Percentiles rank a stretch among this genome's conserved stretches.
Conservation (phyloP, 1,140 invertebrate species). For the Megalopta genalis region DNA sequence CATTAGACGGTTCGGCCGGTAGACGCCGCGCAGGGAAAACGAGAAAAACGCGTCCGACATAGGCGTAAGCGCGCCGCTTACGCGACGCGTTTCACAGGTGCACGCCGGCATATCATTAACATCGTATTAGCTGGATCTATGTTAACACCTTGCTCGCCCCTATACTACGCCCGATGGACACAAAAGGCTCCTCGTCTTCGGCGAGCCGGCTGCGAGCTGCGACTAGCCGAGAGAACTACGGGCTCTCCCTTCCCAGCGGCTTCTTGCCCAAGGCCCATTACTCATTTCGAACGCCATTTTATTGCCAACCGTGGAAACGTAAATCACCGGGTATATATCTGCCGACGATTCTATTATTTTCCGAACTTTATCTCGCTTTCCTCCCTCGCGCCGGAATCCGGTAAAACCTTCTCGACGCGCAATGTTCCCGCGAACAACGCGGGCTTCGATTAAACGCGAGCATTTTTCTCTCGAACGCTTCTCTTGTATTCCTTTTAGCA, state of each 20-base stretch:
- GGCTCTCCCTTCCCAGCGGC: neutral
- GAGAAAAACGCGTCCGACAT: neutral
- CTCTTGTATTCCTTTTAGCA: too few species aligned
- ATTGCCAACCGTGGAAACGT: slow-evolving; percentile 21
- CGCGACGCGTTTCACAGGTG: slow-evolving; percentile 5
- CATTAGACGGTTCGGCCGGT: neutral
- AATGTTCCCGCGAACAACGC: too few species aligned
- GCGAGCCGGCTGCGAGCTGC: too few species aligned
- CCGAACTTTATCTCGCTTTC: neutral
- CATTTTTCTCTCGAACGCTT: too few species aligned
- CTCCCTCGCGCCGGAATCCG: neutral
- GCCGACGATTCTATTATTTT: slow-evolving; percentile 5
- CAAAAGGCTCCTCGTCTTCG: neutral
- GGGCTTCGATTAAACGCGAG: too few species aligned
- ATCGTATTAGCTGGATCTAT: slow-evolving; percentile 5
- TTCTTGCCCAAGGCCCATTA: slow-evolving; percentile 3
- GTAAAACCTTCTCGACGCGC: neutral
- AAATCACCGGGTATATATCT: slow-evolving; percentile 4
- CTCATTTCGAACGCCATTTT: slow-evolving; percentile 1
- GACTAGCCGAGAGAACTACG: neutral
- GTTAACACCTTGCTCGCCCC: slow-evolving; percentile 26
- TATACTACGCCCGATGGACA: slow-evolving; percentile 5
- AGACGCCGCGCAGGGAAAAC: too few species aligned
- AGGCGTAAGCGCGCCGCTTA: neutral
- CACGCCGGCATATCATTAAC: slow-evolving; percentile 28